Percentiles rank a stretch among this genome's conserved stretches.
Evolutionary conservation across 2,797 vertebrate species (phyloP).

Genomic region (Acropternis orthonyx): DNA sequence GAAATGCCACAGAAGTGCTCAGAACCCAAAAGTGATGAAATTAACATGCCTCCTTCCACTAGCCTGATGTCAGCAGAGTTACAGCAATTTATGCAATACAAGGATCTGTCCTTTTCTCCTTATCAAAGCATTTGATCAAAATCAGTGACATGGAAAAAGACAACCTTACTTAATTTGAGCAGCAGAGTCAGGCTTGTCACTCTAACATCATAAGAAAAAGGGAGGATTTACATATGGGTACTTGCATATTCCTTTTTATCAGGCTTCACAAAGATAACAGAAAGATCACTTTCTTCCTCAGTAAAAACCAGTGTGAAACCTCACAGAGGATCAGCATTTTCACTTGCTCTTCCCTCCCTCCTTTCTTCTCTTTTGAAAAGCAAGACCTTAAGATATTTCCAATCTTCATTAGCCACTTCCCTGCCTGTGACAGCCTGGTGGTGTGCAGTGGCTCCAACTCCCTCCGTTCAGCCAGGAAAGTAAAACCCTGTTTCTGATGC

Average conservation of each 20-base stretch:
- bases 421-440: neutral
- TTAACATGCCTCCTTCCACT: slow-evolving; percentile 27
- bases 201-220: slow-evolving; percentile 42
- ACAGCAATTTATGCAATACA: slow-evolving; percentile 42
- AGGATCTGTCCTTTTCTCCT: slow-evolving; percentile 39
- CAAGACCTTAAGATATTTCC: neutral
- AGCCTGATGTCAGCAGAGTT: slow-evolving; percentile 32
- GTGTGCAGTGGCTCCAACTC: neutral
- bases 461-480: neutral
- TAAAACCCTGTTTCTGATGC: neutral
- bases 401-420: neutral
- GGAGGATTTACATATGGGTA: slow-evolving; percentile 12
- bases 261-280: slow-evolving; percentile 25
- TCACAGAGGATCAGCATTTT: neutral
- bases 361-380: neutral
- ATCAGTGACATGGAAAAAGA: slow-evolving; percentile 46
- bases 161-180: slow-evolving; percentile 48
- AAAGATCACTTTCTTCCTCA: neutral
- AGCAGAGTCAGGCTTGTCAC: slow-evolving; percentile 14
- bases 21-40: slow-evolving; percentile 28
- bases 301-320: neutral
- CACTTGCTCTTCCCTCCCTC: neutral
- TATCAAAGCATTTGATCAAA: slow-evolving; percentile 60
- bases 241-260: slow-evolving; percentile 61
- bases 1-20: neutral